Conservation (phyloP, 2,888 invertebrate genomes). For the Ophion slaviceki region DNA sequence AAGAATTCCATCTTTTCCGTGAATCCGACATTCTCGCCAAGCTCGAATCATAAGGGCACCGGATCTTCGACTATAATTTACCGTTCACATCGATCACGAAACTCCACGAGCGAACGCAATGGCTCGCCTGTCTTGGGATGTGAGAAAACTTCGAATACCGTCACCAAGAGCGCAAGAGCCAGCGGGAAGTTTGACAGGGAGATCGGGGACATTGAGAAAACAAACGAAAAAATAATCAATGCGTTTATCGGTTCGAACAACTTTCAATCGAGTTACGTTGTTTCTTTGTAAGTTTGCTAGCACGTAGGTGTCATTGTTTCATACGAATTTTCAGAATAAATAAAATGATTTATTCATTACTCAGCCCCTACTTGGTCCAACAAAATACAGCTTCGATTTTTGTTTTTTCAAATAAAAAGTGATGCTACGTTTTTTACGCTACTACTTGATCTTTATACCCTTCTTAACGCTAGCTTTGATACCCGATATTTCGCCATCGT, state of each 20-base stretch:
- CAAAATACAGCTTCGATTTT: background rate
- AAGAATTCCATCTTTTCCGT: constrained; percentile 96
- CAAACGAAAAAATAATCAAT: constrained; percentile 30
- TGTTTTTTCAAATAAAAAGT: background rate
- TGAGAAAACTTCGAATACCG: constrained; percentile 5
- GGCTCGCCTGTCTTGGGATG: background rate
- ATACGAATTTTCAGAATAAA: constrained; percentile 74
- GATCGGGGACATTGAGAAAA: background rate
- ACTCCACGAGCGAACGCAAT: constrained; percentile 19
- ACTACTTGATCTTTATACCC: constrained; percentile 93
- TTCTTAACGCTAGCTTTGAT: constrained; percentile 95
- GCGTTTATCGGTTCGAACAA: constrained; percentile 31
- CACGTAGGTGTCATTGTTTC: constrained; percentile 75
- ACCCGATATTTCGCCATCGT: constrained; percentile 97
- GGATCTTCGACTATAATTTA: constrained; percentile 69
- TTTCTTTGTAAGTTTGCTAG: constrained; percentile 72
- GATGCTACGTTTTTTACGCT: constrained; percentile 14
- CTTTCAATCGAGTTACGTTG: constrained; percentile 67
- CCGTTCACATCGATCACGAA: constrained; percentile 50
- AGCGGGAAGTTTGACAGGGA: constrained; percentile 17
- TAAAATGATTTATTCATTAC: constrained; percentile 75
- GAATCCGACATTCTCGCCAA: constrained; percentile 98
- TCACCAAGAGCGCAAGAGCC: background rate
- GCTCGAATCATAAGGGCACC: constrained; percentile 85
- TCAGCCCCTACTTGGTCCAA: constrained; percentile 5